Percentiles rank a stretch among this genome's conserved stretches.
Conservation (phyloP, 2,113 vertebrate genomes). For the Carettochelys insculpta region DNA sequence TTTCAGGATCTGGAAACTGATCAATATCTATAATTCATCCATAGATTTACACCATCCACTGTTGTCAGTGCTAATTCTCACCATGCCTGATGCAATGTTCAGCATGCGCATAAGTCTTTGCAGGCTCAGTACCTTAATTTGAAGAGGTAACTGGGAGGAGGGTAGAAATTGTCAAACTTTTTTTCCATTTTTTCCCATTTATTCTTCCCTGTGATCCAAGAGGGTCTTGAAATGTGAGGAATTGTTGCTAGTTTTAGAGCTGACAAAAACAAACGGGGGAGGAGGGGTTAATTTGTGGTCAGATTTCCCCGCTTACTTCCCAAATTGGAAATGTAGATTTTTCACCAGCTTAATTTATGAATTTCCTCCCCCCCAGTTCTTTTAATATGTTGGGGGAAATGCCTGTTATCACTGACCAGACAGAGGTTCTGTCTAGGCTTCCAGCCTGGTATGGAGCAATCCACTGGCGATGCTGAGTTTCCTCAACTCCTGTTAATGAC, state of each 20-base stretch:
- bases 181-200: fast-evolving
- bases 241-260: background rate
- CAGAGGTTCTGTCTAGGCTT: background rate
- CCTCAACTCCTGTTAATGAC: background rate
- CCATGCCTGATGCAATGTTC: background rate
- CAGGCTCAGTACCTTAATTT: background rate
- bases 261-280: fast-evolving
- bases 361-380: background rate
- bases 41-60: background rate
- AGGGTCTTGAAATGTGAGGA: fast-evolving
- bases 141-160: background rate
- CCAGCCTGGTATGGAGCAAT: fast-evolving
- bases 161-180: fast-evolving
- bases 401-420: background rate
- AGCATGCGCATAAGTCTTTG: background rate
- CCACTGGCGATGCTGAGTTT: background rate
- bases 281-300: fast-evolving
- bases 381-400: fast-evolving
- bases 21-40: background rate
- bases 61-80: background rate
- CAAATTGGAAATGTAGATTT: background rate
- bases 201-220: background rate
- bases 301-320: background rate
- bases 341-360: background rate
- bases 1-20: background rate